These are phyloP conservation scores for Orientallactaga bullata DNA, from an alignment of 2,113 vertebrate genomes.

Conservation along the genomic window DNA sequence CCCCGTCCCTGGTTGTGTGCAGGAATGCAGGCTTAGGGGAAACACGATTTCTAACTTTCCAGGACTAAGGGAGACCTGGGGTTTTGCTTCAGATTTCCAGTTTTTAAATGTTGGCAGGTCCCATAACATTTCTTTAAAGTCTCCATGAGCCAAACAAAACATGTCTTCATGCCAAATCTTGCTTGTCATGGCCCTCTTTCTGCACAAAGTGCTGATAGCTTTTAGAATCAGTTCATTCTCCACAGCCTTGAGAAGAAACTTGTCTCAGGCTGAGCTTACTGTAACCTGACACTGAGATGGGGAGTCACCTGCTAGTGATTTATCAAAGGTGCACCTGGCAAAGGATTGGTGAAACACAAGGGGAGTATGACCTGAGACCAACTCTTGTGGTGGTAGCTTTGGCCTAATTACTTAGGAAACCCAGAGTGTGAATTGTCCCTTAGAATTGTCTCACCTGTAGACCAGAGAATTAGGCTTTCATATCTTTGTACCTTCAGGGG, in stretches of 20 bases:
- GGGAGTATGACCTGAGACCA: background rate
- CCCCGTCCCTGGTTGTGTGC: accelerated
- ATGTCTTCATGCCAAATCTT: conserved; percentile 39
- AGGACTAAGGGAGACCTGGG: conserved; percentile 11
- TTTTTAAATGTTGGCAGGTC: conserved; percentile 60
- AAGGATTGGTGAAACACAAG: background rate
- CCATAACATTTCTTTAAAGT: conserved; percentile 16
- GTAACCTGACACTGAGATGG: background rate
- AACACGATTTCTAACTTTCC: background rate
- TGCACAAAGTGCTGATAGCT: background rate
- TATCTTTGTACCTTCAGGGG: background rate
- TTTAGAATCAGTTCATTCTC: background rate
- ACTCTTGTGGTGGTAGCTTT: background rate
- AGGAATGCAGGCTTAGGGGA: background rate
- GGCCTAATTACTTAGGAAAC: too few relatives aligned
- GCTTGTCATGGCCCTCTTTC: conserved; percentile 6
- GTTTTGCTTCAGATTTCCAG: conserved; percentile 41
- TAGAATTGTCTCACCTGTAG: background rate
- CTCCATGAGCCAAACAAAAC: conserved; percentile 43
- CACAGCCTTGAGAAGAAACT: background rate
- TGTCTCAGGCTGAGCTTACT: background rate
- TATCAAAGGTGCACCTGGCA: background rate
- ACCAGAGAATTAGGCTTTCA: background rate
- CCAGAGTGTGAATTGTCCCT: background rate
- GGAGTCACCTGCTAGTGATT: background rate